phyloP scores from a whole-genome alignment of 2,888 invertebrate species.

The Altica lythri region DNA sequence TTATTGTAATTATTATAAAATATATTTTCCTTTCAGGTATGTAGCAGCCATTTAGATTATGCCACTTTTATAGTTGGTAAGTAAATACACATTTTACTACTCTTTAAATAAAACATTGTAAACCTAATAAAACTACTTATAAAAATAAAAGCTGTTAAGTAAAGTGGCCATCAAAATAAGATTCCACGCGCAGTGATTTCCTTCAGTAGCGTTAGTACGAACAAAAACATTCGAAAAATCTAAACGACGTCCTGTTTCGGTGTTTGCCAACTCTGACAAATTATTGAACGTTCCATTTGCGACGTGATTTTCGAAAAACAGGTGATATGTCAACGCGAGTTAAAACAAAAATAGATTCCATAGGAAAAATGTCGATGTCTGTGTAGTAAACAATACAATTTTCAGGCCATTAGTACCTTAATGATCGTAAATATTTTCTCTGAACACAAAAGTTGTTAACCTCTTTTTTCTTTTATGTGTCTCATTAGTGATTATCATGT shows the following conservation, averaged over 20 bases:
- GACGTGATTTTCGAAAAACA: constrained; percentile 19
- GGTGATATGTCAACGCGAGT: constrained; percentile 15
- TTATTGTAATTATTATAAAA: too few species aligned
- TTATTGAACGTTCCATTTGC: constrained; percentile 22
- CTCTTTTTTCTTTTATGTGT: too few species aligned
- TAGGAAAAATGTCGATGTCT: constrained; percentile 12
- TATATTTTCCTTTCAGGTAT: too few species aligned
- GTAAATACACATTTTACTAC: too few species aligned
- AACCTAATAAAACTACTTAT: too few species aligned
- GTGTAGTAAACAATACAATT: constrained; percentile 12
- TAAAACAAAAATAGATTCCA: constrained; percentile 18
- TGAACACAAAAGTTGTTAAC: too few species aligned
- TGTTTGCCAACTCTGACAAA: constrained; percentile 31
- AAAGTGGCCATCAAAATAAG: neutral
- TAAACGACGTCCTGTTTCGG: constrained; percentile 26
- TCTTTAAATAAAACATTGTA: too few species aligned
- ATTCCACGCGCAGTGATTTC: too few species aligned
- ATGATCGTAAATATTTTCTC: constrained; percentile 16
- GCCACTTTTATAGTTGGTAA: too few species aligned
- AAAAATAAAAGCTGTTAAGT: too few species aligned
- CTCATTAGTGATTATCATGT: too few species aligned
- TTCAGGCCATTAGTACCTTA: constrained; percentile 6
- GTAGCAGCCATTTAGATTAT: too few species aligned
- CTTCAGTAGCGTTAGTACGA: neutral
- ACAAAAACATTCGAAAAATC: constrained; percentile 27